Evolutionary conservation across 2,797 vertebrate genomes (phyloP), one percentile per base, ranked within the genome.

Genomic region (Thaleichthys pacificus): DNA sequence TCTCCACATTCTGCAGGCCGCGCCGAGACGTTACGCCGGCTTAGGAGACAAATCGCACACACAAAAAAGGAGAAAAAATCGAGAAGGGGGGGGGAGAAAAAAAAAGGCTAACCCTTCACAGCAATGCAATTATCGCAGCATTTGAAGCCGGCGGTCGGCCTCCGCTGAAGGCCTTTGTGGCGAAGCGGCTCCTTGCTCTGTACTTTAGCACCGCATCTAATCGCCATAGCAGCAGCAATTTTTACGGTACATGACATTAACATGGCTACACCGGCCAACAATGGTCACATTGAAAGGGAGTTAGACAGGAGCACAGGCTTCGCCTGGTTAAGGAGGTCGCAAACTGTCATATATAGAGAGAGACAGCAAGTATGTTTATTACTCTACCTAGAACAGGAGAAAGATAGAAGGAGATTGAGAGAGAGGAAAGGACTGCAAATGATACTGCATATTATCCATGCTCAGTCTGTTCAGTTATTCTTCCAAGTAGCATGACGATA

Each of bases 201-300:
- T 97, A 97, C 95, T 96, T 95, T 96, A 95, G 96, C 96, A 93
- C 91, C 91, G 93, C 93, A 95, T 90, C 96, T 99, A 99, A 99
- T 98, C 97, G 95, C 97, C 97, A 99, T 98, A 96, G 97, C 97
- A 94, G 92, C 93, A 89, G 96, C 96, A 95, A 98, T 99, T 98
- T 98, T 96, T 97, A 99, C 96, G 97, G 95, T 99, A 98, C 97
- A 99, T 96, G 97, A 98, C 97, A 98, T 98, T 98, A 98, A 94
- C 93, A 93, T 90, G 92, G 92, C 90, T 83, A 89, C 86, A 88
- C 90, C 92, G 89, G 85, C 85, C 88, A 91, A 92, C 93, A 94
- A 94, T 89, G 90, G 81, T 80, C 77, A 87, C 89, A 84, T 90
- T 93, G 85, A 93, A 92, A 91, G 83, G 89, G 89, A 89, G 88